Evolutionary conservation across 2,888 invertebrate species (phyloP), one percentile per base, ranked within the genome.

Genomic region (Orthosia cruda): DNA sequence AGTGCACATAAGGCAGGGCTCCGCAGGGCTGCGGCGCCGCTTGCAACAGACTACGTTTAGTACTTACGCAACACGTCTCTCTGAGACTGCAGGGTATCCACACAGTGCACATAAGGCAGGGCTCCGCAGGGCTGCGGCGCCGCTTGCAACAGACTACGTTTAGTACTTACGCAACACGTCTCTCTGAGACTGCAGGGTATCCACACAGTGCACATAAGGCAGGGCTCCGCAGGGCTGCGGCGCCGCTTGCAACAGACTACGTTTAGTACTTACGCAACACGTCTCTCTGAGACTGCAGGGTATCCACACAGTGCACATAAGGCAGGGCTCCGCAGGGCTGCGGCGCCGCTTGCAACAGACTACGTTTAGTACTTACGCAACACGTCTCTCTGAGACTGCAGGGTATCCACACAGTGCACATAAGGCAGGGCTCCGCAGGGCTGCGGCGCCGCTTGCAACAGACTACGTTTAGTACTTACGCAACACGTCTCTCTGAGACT

Each of bases 121-220:
- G 92, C 85, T 58, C 86, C 86, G n/a, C 87, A 49, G 0, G 93
- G 89, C 62, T 64, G 86, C 26, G 81, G 85, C 9, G 85, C 40
- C 0, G 82, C 77, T 23, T 83, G 89, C 61, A 91, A 57, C 11
- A 84, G 45, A 45, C 83, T 66, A 7, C 88, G 86, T 62, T 90
- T n/a, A n/a, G n/a, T n/a, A n/a, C n/a, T n/a, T n/a, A 95, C 95
- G 88, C 54, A 95, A 88, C 4, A 94, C 88, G 1, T 94, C 95
- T 12, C 88, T 83, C 67, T 95, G 95, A 3, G 82, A 85, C 13
- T 87, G 84, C 59, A 95, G 75, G 0, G 92, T 90, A 1, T 92
- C 91, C 26, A 92, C 26, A 62, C 92, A 92, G 70, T 92, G 88
- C 0, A 81, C 66, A 78, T 92, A 95, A 13, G 91, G 87, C 70